phyloP scores from a whole-genome alignment of 1,140 invertebrate genomes.

The Chionoecetes opilio region DNA sequence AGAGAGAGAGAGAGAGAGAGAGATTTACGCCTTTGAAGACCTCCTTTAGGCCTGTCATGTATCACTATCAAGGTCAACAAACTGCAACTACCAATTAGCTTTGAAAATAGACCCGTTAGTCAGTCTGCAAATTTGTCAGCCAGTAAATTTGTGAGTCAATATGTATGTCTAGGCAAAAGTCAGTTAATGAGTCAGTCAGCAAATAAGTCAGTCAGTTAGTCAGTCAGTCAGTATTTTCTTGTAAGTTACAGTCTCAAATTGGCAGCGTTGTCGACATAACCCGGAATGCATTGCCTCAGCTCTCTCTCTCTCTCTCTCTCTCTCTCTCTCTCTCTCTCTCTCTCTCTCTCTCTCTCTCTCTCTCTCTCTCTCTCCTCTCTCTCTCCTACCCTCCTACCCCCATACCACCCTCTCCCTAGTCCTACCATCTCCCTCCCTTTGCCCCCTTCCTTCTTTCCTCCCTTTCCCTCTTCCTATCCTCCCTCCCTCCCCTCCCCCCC shows the following conservation, averaged over 20 bases:
- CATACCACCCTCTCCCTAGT: too few relatives aligned
- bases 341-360: too few relatives aligned
- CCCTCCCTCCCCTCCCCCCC: not conserved
- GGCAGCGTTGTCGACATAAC: not conserved
- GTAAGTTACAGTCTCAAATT: not conserved
- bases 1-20: conserved; percentile 27
- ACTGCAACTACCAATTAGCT: too few relatives aligned
- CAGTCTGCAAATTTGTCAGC: not conserved
- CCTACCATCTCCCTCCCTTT: not conserved
- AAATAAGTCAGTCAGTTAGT: not conserved
- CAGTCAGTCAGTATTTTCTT: not conserved
- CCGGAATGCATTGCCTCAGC: not conserved
- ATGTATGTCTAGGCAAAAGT: not conserved
- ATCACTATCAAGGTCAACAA: too few relatives aligned
- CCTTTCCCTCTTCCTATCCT: not conserved
- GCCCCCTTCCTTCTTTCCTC: not conserved
- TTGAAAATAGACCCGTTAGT: not conserved
- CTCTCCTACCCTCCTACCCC: too few relatives aligned
- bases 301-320: too few relatives aligned
- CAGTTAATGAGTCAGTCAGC: not conserved
- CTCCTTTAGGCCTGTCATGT: too few relatives aligned
- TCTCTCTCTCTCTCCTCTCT: too few relatives aligned
- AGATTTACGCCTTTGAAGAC: not conserved
- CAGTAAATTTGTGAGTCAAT: not conserved
- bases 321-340: too few relatives aligned